Evolutionary conservation across 2,113 vertebrate species (phyloP).

Genomic region (Melanocharis versteri): DNA sequence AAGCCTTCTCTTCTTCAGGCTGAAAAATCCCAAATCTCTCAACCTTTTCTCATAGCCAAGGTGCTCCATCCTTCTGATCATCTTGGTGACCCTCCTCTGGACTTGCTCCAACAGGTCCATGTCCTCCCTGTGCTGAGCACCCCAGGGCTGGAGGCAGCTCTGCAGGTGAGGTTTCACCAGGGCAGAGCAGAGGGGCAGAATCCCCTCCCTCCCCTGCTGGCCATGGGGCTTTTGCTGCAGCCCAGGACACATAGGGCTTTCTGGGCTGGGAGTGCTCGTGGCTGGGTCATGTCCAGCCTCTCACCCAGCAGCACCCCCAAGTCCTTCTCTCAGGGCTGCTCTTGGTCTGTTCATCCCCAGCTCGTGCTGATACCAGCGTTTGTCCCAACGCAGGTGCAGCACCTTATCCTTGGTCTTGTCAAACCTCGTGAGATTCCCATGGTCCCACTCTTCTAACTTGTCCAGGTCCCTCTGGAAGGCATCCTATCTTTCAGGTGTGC

Average conservation of each 20-base stretch:
- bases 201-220: not conserved
- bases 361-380: rapidly evolving
- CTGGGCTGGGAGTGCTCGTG: not conserved
- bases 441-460: rapidly evolving
- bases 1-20: not conserved
- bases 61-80: not conserved
- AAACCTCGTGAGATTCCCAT: not conserved
- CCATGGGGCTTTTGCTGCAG: not conserved
- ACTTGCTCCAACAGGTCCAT: not conserved
- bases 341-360: not conserved
- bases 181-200: not conserved
- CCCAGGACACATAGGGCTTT: not conserved
- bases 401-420: not conserved
- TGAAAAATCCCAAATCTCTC: not conserved
- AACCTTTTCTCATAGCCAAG: not conserved
- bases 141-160: not conserved
- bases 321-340: not conserved
- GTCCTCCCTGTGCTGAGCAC: not conserved
- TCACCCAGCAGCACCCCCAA: not conserved
- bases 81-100: not conserved
- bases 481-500: not conserved
- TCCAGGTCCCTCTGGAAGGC: not conserved
- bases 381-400: not conserved
- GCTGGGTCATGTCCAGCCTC: not conserved
- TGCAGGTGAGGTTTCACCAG: not conserved